Evolutionary conservation across 2,113 vertebrate genomes (phyloP), one percentile per base, ranked within the genome.

Genomic region (Ceratotherium simum): DNA sequence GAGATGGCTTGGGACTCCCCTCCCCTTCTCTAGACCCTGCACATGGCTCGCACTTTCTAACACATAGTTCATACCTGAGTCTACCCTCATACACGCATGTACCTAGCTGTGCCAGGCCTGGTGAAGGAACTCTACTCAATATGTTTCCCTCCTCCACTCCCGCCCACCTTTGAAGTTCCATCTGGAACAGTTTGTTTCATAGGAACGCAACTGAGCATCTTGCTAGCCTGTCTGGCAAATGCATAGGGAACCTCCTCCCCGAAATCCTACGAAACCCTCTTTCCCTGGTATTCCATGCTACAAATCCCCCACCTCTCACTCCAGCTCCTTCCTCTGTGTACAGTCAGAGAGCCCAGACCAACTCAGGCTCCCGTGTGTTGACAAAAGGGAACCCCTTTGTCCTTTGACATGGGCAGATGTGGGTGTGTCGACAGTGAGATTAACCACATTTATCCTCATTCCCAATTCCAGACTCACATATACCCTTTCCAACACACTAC

Each of bases 211-310:
- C 36, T 78, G 85, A 84, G 18, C 48, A 88, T 72, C 64, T 42
- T 84, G 31, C 69, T 76, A 64, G 54, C 10, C 64, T 73, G 31
- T 96, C 78, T 95, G 36, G 65, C 75, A 96, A 97, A 90, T 23
- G 14, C 86, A 73, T 3, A 72, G 80, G 58, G 36, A 96, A 64
- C 10, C n/a, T 85, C 42, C 72, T 73, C 27, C 60, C 39, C 39
- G 62, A 62, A 72, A 64, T 91, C n/a, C 79, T 72, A 79, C 39
- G 60, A 88, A 96, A 79, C 4, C 31, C 51, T 79, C 60, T 60
- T 67, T 89, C 42, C 42, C 20, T 72, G 1, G 8, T 82, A 7
- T 29, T 91, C 25, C 60, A 67, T 56, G n/a, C 56, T 60, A 76
- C 33, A 78, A 95, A 78, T 48, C 12, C 46, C 70, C 83, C n/a